Conservation (phyloP, 2,797 vertebrate species). For the Peromyscus nudipes region DNA sequence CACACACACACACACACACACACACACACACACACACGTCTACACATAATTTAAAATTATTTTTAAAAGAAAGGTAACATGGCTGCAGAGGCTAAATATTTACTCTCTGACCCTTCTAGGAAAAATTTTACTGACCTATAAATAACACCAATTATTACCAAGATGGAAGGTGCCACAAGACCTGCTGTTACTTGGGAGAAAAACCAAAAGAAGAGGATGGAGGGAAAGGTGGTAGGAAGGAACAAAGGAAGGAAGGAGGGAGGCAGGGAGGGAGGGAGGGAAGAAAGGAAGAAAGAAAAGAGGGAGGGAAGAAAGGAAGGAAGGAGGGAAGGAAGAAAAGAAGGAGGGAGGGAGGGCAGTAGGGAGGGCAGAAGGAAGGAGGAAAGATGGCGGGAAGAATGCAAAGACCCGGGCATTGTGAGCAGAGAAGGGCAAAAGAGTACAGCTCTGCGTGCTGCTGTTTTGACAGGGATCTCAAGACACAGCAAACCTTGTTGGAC, state of each 20-base stretch:
- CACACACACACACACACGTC: not conserved
- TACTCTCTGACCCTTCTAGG: not conserved
- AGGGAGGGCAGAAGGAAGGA: too few relatives aligned
- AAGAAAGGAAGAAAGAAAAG: not conserved
- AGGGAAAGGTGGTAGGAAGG: too few relatives aligned
- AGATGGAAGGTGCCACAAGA: not conserved
- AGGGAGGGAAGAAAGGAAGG: too few relatives aligned
- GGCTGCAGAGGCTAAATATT: not conserved
- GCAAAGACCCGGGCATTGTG: not conserved
- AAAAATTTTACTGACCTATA: not conserved
- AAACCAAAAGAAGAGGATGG: not conserved
- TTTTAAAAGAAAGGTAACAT: not conserved
- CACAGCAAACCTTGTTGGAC: accelerated
- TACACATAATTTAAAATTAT: not conserved
- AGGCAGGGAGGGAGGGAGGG: not conserved
- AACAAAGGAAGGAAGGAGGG: too few relatives aligned
- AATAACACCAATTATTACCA: not conserved
- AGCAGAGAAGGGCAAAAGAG: not conserved
- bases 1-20: too few relatives aligned
- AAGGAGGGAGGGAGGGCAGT: too few relatives aligned
- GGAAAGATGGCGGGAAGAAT: not conserved
- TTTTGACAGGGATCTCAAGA: not conserved
- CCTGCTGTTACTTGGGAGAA: not conserved
- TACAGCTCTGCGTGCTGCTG: accelerated
- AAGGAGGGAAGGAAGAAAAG: too few relatives aligned